These are phyloP conservation scores for Picus viridis DNA, from an alignment of 2,797 vertebrate species.

Conservation along the genomic window DNA sequence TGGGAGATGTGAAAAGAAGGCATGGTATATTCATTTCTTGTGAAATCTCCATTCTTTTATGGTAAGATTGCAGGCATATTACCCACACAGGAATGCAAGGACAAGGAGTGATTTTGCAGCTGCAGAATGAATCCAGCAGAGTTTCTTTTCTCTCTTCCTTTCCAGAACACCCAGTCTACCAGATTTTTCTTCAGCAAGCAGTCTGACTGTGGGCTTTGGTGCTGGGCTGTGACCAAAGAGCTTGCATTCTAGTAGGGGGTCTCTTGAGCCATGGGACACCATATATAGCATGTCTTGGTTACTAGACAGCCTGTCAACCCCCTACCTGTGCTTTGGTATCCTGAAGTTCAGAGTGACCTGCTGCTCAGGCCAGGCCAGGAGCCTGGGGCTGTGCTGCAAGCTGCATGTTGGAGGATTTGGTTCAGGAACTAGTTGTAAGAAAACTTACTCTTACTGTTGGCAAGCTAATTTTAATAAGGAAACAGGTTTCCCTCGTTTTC, in stretches of 20 bases:
- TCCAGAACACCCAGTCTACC: background rate
- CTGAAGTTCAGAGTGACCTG: background rate
- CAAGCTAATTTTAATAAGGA: background rate
- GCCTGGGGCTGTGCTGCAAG: background rate
- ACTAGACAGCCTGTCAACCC: background rate
- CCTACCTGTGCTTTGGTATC: background rate
- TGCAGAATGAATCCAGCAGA: background rate
- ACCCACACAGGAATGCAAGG: background rate
- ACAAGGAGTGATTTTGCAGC: background rate
- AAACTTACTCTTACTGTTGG: background rate
- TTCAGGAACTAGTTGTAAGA: background rate
- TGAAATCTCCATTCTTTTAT: background rate
- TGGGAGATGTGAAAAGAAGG: background rate
- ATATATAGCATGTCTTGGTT: background rate
- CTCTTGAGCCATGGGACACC: background rate
- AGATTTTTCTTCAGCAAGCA: background rate
- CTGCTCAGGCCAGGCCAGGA: background rate
- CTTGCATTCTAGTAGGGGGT: background rate
- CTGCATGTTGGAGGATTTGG: background rate
- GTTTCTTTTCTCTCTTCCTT: background rate
- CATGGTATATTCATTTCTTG: background rate
- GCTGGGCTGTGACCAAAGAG: background rate
- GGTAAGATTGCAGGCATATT: background rate
- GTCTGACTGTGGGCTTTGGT: background rate
- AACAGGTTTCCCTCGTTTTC: background rate